phyloP scores from a whole-genome alignment of 2,113 vertebrate species.

The Gyps fulvus region DNA sequence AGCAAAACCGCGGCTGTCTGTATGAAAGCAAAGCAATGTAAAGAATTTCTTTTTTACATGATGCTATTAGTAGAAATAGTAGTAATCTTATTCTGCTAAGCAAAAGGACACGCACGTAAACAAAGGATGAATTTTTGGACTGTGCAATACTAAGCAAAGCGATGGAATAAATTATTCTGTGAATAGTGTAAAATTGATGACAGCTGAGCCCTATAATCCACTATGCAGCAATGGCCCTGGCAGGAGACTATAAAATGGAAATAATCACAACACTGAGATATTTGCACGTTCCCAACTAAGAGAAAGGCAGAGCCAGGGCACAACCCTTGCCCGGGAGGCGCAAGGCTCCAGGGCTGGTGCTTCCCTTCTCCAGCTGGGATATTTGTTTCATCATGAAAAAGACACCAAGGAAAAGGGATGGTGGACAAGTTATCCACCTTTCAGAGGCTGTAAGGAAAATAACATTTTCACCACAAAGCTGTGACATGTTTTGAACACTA shows the following conservation, averaged over 20 bases:
- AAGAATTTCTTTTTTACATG: background rate
- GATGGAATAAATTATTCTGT: background rate
- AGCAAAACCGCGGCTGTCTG: rapidly evolving
- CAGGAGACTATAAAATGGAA: background rate
- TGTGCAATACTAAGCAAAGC: background rate
- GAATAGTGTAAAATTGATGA: background rate
- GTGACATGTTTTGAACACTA: background rate
- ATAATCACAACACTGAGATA: background rate
- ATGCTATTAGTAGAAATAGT: background rate
- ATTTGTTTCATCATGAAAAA: background rate
- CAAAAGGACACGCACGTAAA: rapidly evolving
- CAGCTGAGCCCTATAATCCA: background rate
- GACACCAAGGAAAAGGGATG: background rate
- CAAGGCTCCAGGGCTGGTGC: background rate
- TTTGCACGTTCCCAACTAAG: background rate
- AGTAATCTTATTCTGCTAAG: background rate
- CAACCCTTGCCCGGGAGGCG: rapidly evolving
- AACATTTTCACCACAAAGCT: background rate
- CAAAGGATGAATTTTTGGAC: background rate
- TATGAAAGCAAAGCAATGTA: background rate
- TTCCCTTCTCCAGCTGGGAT: background rate
- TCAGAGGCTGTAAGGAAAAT: background rate
- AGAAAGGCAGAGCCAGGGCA: background rate
- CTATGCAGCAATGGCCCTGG: background rate
- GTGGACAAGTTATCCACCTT: background rate